Evolutionary conservation across 2,797 vertebrate genomes (phyloP), one percentile per base, ranked within the genome.

Genomic region (Muscicapa comitata): DNA sequence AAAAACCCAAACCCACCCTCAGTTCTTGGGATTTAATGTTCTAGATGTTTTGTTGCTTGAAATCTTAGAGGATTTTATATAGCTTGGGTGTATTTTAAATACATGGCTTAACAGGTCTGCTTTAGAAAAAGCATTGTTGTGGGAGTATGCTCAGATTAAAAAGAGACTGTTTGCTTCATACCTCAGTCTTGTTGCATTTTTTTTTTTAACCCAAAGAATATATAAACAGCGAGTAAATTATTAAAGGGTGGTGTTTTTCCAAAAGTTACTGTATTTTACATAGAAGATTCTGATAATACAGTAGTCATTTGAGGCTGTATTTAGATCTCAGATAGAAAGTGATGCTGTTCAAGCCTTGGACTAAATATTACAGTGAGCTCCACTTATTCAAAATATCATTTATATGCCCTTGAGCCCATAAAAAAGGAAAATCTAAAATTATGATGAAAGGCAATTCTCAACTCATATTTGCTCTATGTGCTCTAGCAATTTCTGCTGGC

Each of bases 131-230:
- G 3, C 10, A 33, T 16, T 62, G 5, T 12, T 50, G 57, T 86
- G 48, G 59, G 77, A 81, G 54, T 66, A 19, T n/a, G 31, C 47
- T 90, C 50, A 58, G 58, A 86, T 86, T 75, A 51, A 73, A 84
- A 92, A 58, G 15, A 68, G n/a, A 62, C 47, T 54, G 17, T 75
- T 75, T 88, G 31, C 26, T 61, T 83, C n/a, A 19, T 83, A 31
- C 13, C 21, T 86, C 43, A n/a, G 13, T 33, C 70, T 68, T 73
- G 25, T 26, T 66, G n/a, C 25, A 57, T 0, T 0, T 57, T 55
- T 55, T 79, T 75, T 59, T 71, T 45, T 47, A 85, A 29, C 29
- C 25, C 25, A 55, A 13, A 75, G 18, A 47, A 7, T 84, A 4
- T 43, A 40, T 80, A 75, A 88, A 84, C 33, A 81, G 40, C 51